Evolutionary conservation across 2,113 vertebrate genomes (phyloP), one percentile per base, ranked within the genome.

Genomic region (Ariopsis seemanni): DNA sequence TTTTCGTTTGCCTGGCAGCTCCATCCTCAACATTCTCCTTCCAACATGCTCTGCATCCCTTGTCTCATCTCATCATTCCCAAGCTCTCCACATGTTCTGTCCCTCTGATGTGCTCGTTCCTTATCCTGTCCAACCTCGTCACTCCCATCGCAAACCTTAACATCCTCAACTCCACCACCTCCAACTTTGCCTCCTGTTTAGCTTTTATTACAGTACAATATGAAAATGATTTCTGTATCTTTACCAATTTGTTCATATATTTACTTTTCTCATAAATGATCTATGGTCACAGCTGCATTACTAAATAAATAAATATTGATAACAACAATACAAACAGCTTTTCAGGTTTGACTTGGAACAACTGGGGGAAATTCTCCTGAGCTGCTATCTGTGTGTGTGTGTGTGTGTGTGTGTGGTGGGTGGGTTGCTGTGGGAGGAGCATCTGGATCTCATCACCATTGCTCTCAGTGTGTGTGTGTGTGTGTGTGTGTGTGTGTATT

Each of bases 361-460:
- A 55, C 4, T 55, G 52, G n/a, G 22, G 77, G 50, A 57, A 53
- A 57, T 79, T 15, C 77, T 27, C 12, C 25, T 57, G 15, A 80
- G 57, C 17, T 79, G 2, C 6, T 78, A 27, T 15, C 1, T 10
- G 34, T 48, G 42, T 50, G 34, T 48, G 17, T 77, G 82, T 83
- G 79, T 55, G 67, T 30, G 67, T 25, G 84, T 83, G 80, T 57
- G 69, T 55, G 82, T 86, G 71, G 84, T 27, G 78, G 48, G 78
- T 62, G 60, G 11, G 85, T 71, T n/a, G 57, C 67, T 77, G 55
- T 65, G 67, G 86, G 85, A 78, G 87, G 62, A 57, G 74, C 52
- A 57, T 83, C 63, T 30, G 60, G 11, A 30, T 78, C 84, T 57
- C 79, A 25, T 90, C 85, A 84, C 90, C 22, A n/a, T 77, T 48